These are phyloP conservation scores for Petroica traversi DNA, from an alignment of 2,113 vertebrate genomes.

Conservation along the genomic window DNA sequence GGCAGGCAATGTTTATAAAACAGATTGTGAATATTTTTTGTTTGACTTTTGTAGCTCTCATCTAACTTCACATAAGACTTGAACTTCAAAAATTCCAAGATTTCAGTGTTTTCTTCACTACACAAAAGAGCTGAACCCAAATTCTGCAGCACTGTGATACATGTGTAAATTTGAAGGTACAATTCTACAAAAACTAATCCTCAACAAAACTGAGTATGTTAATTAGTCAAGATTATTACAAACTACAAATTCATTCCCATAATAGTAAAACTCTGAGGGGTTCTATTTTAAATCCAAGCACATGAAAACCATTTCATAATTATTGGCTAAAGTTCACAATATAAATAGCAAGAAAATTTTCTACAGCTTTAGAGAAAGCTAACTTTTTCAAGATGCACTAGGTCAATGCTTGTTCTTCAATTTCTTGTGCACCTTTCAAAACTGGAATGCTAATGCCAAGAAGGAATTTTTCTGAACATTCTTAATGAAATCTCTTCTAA, in stretches of 20 bases:
- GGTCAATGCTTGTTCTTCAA: neutral
- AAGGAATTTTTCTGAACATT: neutral
- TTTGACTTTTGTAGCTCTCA: neutral
- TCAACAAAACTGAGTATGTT: neutral
- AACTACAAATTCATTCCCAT: neutral
- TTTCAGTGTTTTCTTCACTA: neutral
- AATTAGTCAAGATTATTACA: neutral
- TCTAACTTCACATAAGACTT: neutral
- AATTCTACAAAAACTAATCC: neutral
- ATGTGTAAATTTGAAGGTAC: neutral
- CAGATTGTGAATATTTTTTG: neutral
- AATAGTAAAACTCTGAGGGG: neutral
- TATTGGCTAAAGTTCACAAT: neutral
- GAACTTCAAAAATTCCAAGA: neutral
- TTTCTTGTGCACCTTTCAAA: neutral
- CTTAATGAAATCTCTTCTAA: neutral
- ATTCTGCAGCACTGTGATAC: rapidly evolving
- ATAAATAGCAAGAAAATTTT: neutral
- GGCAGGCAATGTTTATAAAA: neutral
- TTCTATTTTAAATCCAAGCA: neutral
- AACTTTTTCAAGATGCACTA: neutral
- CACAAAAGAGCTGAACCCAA: neutral
- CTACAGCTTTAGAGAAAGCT: neutral
- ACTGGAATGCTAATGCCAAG: neutral
- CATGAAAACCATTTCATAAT: neutral